Evolutionary conservation across 2,888 invertebrate species (phyloP).

Genomic region (Cremastinae sp.): DNA sequence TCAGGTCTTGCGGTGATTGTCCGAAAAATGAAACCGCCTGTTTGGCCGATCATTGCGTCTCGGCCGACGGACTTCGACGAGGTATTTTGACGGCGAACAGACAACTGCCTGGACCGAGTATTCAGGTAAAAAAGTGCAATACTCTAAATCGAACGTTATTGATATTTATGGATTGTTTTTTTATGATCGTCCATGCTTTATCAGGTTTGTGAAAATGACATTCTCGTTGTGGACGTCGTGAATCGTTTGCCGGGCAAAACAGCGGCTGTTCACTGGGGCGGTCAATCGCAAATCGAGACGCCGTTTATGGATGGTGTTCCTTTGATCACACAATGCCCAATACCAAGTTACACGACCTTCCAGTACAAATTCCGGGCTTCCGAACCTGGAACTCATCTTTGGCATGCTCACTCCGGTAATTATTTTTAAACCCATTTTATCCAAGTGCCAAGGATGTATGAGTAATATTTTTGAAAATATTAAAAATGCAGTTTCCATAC

Average conservation of each 20-base stretch:
- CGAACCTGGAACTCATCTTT: slow-evolving; percentile 87
- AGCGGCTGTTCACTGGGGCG: slow-evolving; percentile 90
- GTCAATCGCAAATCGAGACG: slow-evolving; percentile 83
- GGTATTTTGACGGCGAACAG: slow-evolving; percentile 87
- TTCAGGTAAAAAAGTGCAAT: slow-evolving; percentile 80
- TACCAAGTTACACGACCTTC: slow-evolving; percentile 85
- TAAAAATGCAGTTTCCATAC: background rate
- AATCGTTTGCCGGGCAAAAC: slow-evolving; percentile 87
- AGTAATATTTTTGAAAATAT: background rate
- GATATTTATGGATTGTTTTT: background rate
- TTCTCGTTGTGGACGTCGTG: slow-evolving; percentile 87
- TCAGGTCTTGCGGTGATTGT: slow-evolving; percentile 86
- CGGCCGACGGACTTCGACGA: slow-evolving; percentile 85
- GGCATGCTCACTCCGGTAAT: slow-evolving; percentile 84
- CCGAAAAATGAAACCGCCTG: slow-evolving; percentile 84
- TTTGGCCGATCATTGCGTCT: slow-evolving; percentile 84
- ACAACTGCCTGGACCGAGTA: slow-evolving; percentile 85
- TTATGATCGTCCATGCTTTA: background rate
- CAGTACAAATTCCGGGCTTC: slow-evolving; percentile 88
- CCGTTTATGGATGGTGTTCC: slow-evolving; percentile 90
- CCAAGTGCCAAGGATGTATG: background rate
- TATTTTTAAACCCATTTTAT: too few relatives aligned
- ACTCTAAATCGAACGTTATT: background rate
- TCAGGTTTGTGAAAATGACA: slow-evolving; percentile 87
- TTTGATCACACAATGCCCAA: slow-evolving; percentile 89